Percentiles rank a stretch among this genome's conserved stretches.
phyloP scores from a whole-genome alignment of 1,140 invertebrate species.

The Drosophila kurseongensis region DNA sequence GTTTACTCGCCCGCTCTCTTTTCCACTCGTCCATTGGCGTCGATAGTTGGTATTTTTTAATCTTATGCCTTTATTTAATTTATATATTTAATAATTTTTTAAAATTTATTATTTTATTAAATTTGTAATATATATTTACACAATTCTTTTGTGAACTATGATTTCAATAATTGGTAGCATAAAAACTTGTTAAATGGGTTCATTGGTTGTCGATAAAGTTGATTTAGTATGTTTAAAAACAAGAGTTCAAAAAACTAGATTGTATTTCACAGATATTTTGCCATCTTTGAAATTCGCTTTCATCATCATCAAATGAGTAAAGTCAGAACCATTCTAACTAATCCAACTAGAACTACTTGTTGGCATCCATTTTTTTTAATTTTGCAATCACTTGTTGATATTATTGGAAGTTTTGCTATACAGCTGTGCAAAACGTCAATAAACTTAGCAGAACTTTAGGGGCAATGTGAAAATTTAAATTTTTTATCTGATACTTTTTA shows the following conservation, averaged over 20 bases:
- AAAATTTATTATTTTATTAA: not conserved
- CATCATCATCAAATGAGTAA: no score
- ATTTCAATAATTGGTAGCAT: no score
- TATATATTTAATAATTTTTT: not conserved
- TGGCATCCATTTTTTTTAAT: not conserved
- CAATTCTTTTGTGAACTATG: not conserved
- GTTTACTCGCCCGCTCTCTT: conserved; percentile 24
- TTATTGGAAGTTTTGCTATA: not conserved
- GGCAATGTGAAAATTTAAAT: no score
- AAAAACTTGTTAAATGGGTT: no score
- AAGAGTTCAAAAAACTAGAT: not conserved
- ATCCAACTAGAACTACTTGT: conserved; percentile 3
- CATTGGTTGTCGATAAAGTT: no score
- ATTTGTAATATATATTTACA: not conserved
- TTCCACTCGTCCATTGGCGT: not conserved
- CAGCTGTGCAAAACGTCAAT: not conserved
- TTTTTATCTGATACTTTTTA: no score
- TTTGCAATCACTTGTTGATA: conserved; percentile 7
- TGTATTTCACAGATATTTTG: not conserved
- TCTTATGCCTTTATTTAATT: not conserved
- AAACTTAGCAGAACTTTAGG: not conserved
- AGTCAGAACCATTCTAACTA: not conserved
- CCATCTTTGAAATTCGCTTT: no score
- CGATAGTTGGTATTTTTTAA: conserved; percentile 17
- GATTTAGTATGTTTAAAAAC: no score